Percentiles rank a stretch among this genome's conserved stretches.
Conservation (phyloP, 23 tunicate genomes). For the Corella eumyota region DNA sequence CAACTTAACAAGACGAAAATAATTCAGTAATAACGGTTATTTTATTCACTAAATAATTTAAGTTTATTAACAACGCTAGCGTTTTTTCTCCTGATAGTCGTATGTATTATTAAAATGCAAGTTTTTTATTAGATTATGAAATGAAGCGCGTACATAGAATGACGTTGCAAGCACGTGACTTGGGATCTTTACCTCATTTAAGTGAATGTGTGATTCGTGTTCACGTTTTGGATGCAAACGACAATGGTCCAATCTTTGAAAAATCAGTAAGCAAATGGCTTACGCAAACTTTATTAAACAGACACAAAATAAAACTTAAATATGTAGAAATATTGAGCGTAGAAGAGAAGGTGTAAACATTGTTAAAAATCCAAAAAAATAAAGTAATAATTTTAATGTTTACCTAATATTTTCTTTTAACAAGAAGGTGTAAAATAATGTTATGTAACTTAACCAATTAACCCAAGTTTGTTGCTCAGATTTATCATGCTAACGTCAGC, state of each 20-base stretch:
- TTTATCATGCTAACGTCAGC: slow-evolving; percentile 11
- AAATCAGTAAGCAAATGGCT: slow-evolving; percentile 19
- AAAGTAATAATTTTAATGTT: no score
- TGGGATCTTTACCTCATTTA: slow-evolving; percentile 21
- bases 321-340: not conserved
- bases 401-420: no score
- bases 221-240: slow-evolving; percentile 43
- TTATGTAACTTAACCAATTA: no score
- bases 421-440: no score
- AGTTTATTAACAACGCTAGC: no score
- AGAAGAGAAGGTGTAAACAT: not conserved
- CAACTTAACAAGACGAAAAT: no score
- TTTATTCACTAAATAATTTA: no score
- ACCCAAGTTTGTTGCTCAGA: slow-evolving; percentile 6
- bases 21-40: no score
- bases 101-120: no score
- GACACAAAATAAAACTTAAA: not conserved
- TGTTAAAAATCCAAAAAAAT: not conserved
- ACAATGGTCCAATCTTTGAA: slow-evolving; percentile 51
- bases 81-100: no score
- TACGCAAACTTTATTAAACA: not conserved
- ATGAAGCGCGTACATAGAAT: slow-evolving; percentile 6
- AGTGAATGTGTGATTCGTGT: slow-evolving; percentile 16
- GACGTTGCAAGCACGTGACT: slow-evolving; percentile 30
- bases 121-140: slow-evolving; percentile 85